Percentiles rank a stretch among this genome's conserved stretches.
Evolutionary conservation across 2,797 vertebrate genomes (phyloP).

Genomic region (Avahi laniger): DNA sequence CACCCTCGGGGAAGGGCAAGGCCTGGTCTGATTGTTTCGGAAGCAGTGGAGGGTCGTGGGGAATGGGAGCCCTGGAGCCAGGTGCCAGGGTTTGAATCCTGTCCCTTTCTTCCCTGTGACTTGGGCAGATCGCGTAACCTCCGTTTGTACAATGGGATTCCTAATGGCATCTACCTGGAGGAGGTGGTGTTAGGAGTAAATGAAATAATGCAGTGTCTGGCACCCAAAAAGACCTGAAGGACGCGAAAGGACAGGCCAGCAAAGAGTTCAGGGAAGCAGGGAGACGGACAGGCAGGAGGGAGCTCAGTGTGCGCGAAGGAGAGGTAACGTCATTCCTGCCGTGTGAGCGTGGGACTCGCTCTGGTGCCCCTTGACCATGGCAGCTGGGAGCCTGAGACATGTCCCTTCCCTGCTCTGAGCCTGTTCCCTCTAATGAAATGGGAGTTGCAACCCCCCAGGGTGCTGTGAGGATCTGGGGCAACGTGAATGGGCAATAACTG

Average conservation of each 20-base stretch:
- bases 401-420: neutral
- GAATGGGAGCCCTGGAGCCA: neutral
- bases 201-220: neutral
- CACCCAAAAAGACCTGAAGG: neutral
- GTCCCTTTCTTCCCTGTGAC: neutral
- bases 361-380: neutral
- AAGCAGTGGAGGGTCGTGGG: neutral
- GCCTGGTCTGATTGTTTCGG: neutral
- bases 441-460: no score
- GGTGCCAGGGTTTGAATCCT: neutral
- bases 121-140: neutral
- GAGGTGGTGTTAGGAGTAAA: neutral
- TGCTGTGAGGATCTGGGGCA: neutral
- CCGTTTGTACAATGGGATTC: neutral
- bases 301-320: rapidly evolving
- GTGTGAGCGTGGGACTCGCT: rapidly evolving
- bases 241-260: neutral
- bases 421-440: neutral
- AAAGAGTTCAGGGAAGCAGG: neutral
- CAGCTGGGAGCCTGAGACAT: neutral
- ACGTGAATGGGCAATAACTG: neutral
- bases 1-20: neutral
- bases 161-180: neutral
- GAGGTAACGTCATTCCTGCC: neutral
- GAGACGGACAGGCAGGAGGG: neutral